Base-by-base conservation (phyloP, 2,113 vertebrate genomes). In the Nothocercus nigrocapillus region DNA sequence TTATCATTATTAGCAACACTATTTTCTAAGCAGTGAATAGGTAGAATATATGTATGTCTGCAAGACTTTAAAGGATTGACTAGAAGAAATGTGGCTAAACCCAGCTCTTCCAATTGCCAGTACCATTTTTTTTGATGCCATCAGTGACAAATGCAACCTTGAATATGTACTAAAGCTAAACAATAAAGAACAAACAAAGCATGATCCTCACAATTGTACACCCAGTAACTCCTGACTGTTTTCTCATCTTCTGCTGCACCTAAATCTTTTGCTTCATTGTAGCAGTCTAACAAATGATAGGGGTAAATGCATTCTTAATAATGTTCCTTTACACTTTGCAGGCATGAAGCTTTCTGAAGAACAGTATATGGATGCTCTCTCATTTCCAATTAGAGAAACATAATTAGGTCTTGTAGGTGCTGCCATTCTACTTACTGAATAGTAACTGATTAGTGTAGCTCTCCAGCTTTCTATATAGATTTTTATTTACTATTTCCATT, bases 161-260 rank as follows among this genome's bases (percentile, higher is more conserved):
- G 85, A 95, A 54, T 89, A 85, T 42, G 7, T 94, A 63, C 75
- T 88, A 87, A 94, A 74, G 38, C 25, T 64, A 67, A 93, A 85
- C 49, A 89, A 90, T 69, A 83, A 90, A 91, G 47, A 38, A 1
- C 16, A 87, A 95, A 82, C 28, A 92, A 92, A 93, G 92, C 51
- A 72, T 24, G 54, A 42, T 64, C 7, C 49, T 83, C 75, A 49
- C 11, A 94, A 56, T n/a, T 12, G 11, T 59, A 54, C 25, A 38
- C 36, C 51, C 32, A 40, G 36, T 61, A 82, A 2, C 21, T 91
- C 63, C 64, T 58, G 54, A 40, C 47, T 47, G 42, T 88, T 93
- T 89, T 59, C 32, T 85, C 51, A 34, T 72, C 36, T 79, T 75
- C 54, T 28, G 76, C 56, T 64, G 47, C 7, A 59, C 25, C 51